Base-by-base conservation (phyloP, 2,113 vertebrate species). In the Ginglymostoma cirratum region DNA sequence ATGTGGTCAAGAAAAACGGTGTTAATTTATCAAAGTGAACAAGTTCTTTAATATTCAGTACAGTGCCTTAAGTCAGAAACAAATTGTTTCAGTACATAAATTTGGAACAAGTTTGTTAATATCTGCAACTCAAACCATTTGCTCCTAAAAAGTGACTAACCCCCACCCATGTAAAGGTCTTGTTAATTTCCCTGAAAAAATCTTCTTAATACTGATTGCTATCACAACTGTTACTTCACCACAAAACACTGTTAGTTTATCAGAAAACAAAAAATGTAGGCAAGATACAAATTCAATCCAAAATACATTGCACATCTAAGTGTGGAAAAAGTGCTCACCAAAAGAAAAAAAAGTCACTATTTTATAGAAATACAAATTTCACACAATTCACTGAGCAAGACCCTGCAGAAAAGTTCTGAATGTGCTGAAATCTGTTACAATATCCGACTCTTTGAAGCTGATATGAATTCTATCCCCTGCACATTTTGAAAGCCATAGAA, bases 221-320 rank as follows among this genome's bases (percentile, higher is more conserved):
- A 98, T 98, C 98, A 99, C 98, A 98, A 98, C 98, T 97, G 98
- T 98, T 98, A 99, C 98, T 96, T 98, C 98, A 99, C 99, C 97
- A 98, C 98, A 98, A 99, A 99, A 98, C 98, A 99, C 99, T 98
- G 98, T 98, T 95, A 98, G 98, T 97, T 99, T 99, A 99, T 99
- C 98, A 99, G 99, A 98, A 97, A 94, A 93, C 17, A 94, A 67
- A 52, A 97, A 98, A 98, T 97, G 98, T 99, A 99, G 99, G 99
- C 98, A 98, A 98, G 99, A 98, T 99, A 99, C 98, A 99, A 98
- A 98, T 97, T 98, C 97, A 96, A 98, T 98, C 98, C 97, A 99
- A 99, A 99, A 99, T 99, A 99, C 98, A 98, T 98, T 98, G 98
- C 98, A 97, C 98, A 97, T 98, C 98, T 98, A 98, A 61, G 97